Conservation (phyloP, 2,888 invertebrate genomes). For the Gymnoscelis rufifasciata region DNA sequence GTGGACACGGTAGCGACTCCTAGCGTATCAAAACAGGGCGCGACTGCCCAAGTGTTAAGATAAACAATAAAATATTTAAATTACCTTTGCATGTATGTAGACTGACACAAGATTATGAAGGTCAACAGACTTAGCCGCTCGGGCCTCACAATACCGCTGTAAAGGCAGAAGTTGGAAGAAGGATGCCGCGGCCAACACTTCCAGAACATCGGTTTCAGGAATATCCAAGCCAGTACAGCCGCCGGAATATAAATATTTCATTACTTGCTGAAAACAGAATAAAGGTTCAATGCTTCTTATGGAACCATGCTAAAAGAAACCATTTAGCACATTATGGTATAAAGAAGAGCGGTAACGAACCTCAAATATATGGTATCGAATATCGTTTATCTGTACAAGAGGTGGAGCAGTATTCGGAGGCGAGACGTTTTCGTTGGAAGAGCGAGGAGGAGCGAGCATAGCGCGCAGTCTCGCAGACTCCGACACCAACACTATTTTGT, state of each 20-base stretch:
- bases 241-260: slow-evolving; percentile 95
- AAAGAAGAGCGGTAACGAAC: slow-evolving; percentile 63
- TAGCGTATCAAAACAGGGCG: too few species aligned
- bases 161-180: slow-evolving; percentile 94
- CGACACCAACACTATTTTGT: slow-evolving; percentile 95
- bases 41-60: too few species aligned
- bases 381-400: slow-evolving; percentile 94
- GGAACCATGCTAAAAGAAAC: too few species aligned
- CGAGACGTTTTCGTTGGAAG: slow-evolving; percentile 41
- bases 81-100: slow-evolving; percentile 94
- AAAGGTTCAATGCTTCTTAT: too few species aligned
- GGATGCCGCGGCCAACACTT: slow-evolving; percentile 93
- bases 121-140: slow-evolving; percentile 90
- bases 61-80: too few species aligned
- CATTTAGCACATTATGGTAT: too few species aligned
- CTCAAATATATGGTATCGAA: slow-evolving; percentile 95
- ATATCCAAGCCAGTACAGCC: slow-evolving; percentile 89
- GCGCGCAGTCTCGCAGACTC: slow-evolving; percentile 91
- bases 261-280: slow-evolving; percentile 92
- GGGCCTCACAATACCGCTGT: slow-evolving; percentile 90
- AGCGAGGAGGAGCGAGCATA: slow-evolving; percentile 82
- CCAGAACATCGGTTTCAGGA: slow-evolving; percentile 88
- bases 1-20: too few species aligned
- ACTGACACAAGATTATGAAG: slow-evolving; percentile 94
- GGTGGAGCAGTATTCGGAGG: slow-evolving; percentile 74